Percentiles rank a stretch among this genome's conserved stretches.
These are phyloP conservation scores for Callaeas wilsoni DNA, from an alignment of 2,113 vertebrate species.

Conservation along the genomic window DNA sequence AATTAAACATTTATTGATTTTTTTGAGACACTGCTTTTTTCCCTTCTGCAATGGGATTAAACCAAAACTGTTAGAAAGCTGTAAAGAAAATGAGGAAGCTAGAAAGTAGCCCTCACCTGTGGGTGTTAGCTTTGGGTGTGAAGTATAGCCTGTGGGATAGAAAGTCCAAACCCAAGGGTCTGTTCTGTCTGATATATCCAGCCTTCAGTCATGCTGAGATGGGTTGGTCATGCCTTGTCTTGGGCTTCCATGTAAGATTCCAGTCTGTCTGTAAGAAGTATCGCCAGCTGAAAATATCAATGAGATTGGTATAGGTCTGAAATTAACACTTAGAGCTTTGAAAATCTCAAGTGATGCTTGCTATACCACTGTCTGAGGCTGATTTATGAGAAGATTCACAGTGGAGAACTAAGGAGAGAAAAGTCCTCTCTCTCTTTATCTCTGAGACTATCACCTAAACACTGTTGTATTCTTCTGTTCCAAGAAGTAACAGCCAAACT, in stretches of 20 bases:
- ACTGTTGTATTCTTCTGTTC: background rate
- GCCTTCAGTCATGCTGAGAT: background rate
- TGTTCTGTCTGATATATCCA: background rate
- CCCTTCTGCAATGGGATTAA: background rate
- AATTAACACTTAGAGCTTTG: background rate
- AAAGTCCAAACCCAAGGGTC: background rate
- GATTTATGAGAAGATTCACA: background rate
- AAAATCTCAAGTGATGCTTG: background rate
- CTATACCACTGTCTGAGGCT: background rate
- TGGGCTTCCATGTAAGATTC: background rate
- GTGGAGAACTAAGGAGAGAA: background rate
- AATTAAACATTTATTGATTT: background rate
- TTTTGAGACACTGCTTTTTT: background rate
- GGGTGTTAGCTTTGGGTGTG: background rate
- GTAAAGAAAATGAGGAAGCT: background rate
- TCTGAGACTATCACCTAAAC: background rate
- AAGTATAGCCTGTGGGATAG: background rate
- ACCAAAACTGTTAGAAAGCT: background rate
- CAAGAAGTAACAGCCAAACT: background rate
- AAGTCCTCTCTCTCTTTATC: background rate
- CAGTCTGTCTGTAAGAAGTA: background rate
- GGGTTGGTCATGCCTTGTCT: background rate
- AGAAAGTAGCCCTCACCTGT: background rate
- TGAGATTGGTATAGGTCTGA: background rate
- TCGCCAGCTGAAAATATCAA: accelerated